Evolutionary conservation across 2,888 invertebrate species (phyloP).

Genomic region (Agrilus biguttatus): DNA sequence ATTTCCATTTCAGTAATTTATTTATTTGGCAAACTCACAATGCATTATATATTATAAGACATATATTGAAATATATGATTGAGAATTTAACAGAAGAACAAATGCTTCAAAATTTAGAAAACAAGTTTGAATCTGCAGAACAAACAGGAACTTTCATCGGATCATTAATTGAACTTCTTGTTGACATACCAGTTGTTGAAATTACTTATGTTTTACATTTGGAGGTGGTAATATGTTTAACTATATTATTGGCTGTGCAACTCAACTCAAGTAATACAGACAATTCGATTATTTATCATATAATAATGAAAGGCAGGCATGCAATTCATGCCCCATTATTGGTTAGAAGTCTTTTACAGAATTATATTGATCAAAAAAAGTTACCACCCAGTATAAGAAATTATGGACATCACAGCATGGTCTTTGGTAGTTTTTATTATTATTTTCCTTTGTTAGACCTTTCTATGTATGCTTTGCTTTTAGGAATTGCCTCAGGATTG

Average conservation of each 20-base stretch:
- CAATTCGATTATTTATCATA: conserved; percentile 56
- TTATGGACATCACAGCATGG: conserved; percentile 43
- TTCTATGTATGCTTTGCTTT: conserved; percentile 5
- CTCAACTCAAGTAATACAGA: conserved; percentile 54
- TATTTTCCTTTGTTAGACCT: conserved; percentile 36
- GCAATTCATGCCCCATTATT: conserved; percentile 63
- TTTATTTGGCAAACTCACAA: conserved; percentile 93
- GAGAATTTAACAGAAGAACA: conserved; percentile 85
- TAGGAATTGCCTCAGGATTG: conserved; percentile 45
- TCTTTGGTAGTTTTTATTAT: conserved; percentile 47
- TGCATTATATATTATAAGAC: conserved; percentile 78
- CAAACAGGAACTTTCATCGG: conserved; percentile 60
- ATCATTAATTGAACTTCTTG: conserved; percentile 62
- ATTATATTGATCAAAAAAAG: conserved; percentile 51
- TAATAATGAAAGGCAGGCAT: conserved; percentile 53
- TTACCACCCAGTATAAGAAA: conserved; percentile 60
- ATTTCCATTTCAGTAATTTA: conserved; percentile 41
- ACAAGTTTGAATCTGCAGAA: conserved; percentile 25
- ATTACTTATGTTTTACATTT: conserved; percentile 74
- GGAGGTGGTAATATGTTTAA: conserved; percentile 74
- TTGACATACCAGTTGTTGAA: conserved; percentile 71
- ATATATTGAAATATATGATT: conserved; percentile 72
- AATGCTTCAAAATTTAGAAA: conserved; percentile 68
- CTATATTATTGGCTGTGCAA: conserved; percentile 81
- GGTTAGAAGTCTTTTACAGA: conserved; percentile 65